Evolutionary conservation across 2,888 invertebrate genomes (phyloP).

Genomic region (Coelinius sp.): DNA sequence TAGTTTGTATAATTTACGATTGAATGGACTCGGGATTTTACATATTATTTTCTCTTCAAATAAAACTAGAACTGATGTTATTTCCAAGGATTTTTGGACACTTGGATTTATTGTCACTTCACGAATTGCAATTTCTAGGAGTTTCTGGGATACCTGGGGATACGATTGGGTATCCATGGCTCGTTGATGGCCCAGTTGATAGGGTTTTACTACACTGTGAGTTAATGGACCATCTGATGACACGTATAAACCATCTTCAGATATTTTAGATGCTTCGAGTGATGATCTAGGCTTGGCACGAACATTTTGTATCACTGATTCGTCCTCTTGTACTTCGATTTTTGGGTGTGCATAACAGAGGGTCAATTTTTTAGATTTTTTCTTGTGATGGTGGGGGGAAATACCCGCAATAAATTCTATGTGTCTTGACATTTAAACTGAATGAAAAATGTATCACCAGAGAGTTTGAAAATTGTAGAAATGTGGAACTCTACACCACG

Average conservation of each 20-base stretch:
- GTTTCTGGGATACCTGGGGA: slow-evolving; percentile 51
- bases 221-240: slow-evolving; percentile 56
- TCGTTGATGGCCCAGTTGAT: slow-evolving; percentile 48
- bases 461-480: not conserved
- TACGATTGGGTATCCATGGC: slow-evolving; percentile 48
- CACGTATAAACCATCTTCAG: slow-evolving; percentile 57
- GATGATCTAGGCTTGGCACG: slow-evolving; percentile 40
- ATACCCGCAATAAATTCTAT: slow-evolving; percentile 52
- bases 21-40: slow-evolving; percentile 59
- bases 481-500: not conserved
- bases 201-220: slow-evolving; percentile 56
- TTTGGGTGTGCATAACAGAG: slow-evolving; percentile 52
- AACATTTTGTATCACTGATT: slow-evolving; percentile 43
- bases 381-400: slow-evolving; percentile 33
- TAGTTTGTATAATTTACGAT: slow-evolving; percentile 63
- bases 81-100: slow-evolving; percentile 45
- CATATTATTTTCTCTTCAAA: slow-evolving; percentile 62
- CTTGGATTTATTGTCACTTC: slow-evolving; percentile 56
- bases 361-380: slow-evolving; percentile 45
- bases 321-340: slow-evolving; percentile 35
- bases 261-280: slow-evolving; percentile 35
- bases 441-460: not conserved
- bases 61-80: slow-evolving; percentile 56
- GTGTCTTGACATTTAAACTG: slow-evolving; percentile 26
- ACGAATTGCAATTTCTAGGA: slow-evolving; percentile 62